Evolutionary conservation across 2,888 invertebrate genomes (phyloP), one percentile per base, ranked within the genome.

Genomic region (Anarsia innoxiella): DNA sequence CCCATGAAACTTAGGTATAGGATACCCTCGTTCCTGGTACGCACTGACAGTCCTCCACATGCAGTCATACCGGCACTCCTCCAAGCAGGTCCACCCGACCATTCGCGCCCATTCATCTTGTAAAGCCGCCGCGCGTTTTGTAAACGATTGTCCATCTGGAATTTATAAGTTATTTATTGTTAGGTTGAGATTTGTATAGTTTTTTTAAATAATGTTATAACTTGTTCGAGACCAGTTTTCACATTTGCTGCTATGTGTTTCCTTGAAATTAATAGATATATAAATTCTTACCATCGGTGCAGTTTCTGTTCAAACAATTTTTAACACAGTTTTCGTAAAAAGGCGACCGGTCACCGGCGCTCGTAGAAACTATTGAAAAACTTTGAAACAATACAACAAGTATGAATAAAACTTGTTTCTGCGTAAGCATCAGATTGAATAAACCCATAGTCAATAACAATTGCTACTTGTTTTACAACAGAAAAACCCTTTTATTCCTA

Each of bases 1-100:
- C 58, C 98, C 98, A 87, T 94, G 91, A 76, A 98, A 98, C 67
- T 98, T 97, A 2, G 97, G 97, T 36, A 93, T 87, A n/a, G 78
- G 70, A 70, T 89, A 88, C 0, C 89, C 89, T 46, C 90, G 86
- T 40, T 87, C 87, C 28, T 88, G 65, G 64, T 94, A 96, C 14
- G 87, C 88, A n/a, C 89, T 84, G 0, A 96, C 94, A 0, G 96
- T 95, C 39, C 87, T 83, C 97, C 98, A 98, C 95, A 96, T 97
- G 66, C 98, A 98, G 6, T 87, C 78, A 64, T 98, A 96, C 46
- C 89, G 87, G 63, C 97, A 98, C 60, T 98, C 96, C 56, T 96
- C 95, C 3, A 76, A 76, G 68, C 98, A 98, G 37, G 87, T 87
- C 97, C 97, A 98, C 13, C 76, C 68, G 9, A 91, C 69, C 28